Percentiles rank a stretch among this genome's conserved stretches.
phyloP scores from a whole-genome alignment of 2,113 vertebrate genomes.

The Oncorhynchus tshawytscha region DNA sequence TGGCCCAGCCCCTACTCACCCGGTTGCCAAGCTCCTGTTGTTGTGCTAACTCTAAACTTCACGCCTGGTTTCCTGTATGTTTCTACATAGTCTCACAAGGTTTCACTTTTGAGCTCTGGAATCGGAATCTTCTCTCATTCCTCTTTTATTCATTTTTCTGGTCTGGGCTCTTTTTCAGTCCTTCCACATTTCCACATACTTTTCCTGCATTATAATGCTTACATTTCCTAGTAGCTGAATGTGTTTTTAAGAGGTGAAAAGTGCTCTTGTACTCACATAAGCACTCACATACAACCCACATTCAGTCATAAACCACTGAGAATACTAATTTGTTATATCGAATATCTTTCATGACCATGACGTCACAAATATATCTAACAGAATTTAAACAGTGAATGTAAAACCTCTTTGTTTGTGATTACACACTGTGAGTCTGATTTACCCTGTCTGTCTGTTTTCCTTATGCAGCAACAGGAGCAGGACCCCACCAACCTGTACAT shows the following conservation, averaged over 20 bases:
- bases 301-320: too few relatives aligned
- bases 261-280: too few relatives aligned
- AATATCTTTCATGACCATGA: not conserved
- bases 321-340: not conserved
- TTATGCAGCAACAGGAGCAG: slow-evolving; percentile 90
- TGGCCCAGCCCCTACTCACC: slow-evolving; percentile 45
- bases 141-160: slow-evolving; percentile 1
- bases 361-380: not conserved
- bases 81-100: slow-evolving; percentile 48
- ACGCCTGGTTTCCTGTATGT: slow-evolving; percentile 64
- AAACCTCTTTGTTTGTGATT: not conserved
- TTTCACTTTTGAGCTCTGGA: slow-evolving; percentile 45
- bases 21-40: slow-evolving; percentile 61
- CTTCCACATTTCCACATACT: not conserved
- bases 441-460: not conserved
- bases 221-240: too few relatives aligned
- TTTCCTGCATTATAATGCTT: not conserved
- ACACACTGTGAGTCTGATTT: not conserved
- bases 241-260: too few relatives aligned
- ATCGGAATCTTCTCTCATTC: slow-evolving; percentile 10
- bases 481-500: slow-evolving; percentile 95
- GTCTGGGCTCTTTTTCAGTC: not conserved
- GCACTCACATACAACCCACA: too few relatives aligned
- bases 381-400: not conserved
- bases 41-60: slow-evolving; percentile 65